phyloP scores from a whole-genome alignment of 2,888 invertebrate species.

The Apodemia mormo region DNA sequence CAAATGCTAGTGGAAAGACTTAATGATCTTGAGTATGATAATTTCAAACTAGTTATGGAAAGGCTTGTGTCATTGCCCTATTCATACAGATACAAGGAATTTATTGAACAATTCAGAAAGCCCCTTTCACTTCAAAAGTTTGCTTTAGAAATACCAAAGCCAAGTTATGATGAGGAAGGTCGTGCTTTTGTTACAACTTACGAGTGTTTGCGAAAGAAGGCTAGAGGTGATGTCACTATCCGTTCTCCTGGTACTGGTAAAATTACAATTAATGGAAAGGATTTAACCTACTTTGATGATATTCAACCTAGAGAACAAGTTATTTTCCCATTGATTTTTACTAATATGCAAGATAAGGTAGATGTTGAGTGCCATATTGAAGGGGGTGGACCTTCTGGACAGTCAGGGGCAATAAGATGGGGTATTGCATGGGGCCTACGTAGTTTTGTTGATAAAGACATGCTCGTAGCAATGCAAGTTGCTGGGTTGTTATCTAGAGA shows the following conservation, averaged over 20 bases:
- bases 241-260: conserved; percentile 91
- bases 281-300: conserved; percentile 88
- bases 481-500: conserved; percentile 94
- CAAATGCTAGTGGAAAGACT: conserved; percentile 84
- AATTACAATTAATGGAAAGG: conserved; percentile 90
- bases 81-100: conserved; percentile 85
- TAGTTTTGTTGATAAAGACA: conserved; percentile 89
- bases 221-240: conserved; percentile 90
- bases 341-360: conserved; percentile 87
- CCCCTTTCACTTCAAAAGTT: conserved; percentile 81
- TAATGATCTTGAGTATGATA: conserved; percentile 85
- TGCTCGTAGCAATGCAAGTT: conserved; percentile 91
- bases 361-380: conserved; percentile 90
- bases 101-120: conserved; percentile 87
- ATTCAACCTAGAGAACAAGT: conserved; percentile 90
- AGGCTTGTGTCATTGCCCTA: conserved; percentile 87
- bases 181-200: conserved; percentile 87
- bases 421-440: conserved; percentile 92
- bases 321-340: conserved; percentile 92
- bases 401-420: conserved; percentile 94
- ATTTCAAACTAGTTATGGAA: conserved; percentile 87
- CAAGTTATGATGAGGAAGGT: conserved; percentile 86
- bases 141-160: conserved; percentile 84
- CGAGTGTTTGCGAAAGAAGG: conserved; percentile 87
- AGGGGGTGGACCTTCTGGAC: conserved; percentile 89